phyloP scores from a whole-genome alignment of 1,140 invertebrate genomes.

The Globodera rostochiensis region DNA sequence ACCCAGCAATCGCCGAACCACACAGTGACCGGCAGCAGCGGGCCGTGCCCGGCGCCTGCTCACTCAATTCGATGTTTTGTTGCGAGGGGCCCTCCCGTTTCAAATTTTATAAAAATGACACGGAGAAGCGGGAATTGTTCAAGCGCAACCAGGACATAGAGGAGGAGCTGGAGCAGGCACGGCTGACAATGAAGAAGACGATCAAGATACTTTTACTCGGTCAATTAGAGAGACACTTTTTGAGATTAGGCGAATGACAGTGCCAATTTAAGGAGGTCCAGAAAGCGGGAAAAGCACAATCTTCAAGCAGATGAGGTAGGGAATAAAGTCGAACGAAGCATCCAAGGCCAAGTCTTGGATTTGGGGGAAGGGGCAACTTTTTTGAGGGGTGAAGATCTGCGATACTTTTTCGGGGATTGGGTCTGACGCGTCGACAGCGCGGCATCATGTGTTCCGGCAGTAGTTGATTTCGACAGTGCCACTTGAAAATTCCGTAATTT shows the following conservation, averaged over 20 bases:
- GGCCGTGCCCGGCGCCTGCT: not conserved
- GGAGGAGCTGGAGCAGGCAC: constrained; percentile 47
- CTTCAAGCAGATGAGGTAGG: constrained; percentile 57
- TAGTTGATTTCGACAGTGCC: too few species aligned
- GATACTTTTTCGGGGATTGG: too few species aligned
- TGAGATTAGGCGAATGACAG: not conserved
- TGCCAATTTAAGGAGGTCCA: constrained; percentile 45
- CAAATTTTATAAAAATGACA: constrained; percentile 28
- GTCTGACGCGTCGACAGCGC: too few species aligned
- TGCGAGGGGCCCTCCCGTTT: constrained; percentile 5
- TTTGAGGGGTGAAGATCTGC: too few species aligned
- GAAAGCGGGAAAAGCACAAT: constrained; percentile 57
- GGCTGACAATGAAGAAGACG: constrained; percentile 45
- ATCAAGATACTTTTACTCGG: constrained; percentile 55
- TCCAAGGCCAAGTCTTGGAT: not conserved
- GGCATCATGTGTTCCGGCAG: too few species aligned
- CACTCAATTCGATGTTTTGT: constrained; percentile 16
- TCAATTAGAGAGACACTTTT: constrained; percentile 13
- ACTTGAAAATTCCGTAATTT: too few species aligned
- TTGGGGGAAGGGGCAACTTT: too few species aligned
- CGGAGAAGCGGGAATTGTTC: constrained; percentile 28
- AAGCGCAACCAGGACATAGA: constrained; percentile 39
- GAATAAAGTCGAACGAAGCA: not conserved
- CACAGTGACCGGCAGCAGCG: not conserved
- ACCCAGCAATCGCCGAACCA: not conserved